These are phyloP conservation scores for Echiichthys vipera DNA, from an alignment of 2,797 vertebrate genomes.

Conservation along the genomic window DNA sequence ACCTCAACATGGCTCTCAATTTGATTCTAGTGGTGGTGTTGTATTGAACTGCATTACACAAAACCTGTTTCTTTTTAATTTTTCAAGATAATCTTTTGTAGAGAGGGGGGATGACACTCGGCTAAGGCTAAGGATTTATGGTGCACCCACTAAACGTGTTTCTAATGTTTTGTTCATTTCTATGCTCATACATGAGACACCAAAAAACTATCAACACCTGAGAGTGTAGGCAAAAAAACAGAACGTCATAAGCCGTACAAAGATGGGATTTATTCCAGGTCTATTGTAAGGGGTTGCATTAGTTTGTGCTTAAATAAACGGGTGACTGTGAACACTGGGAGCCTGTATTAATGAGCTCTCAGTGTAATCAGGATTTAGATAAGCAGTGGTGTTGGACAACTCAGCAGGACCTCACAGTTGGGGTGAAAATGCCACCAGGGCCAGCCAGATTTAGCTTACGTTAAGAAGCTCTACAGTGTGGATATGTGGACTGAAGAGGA, in stretches of 20 bases:
- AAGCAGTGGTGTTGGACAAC: constrained; percentile 3
- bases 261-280: neutral
- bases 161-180: neutral
- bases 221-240: neutral
- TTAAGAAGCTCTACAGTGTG: constrained; percentile 11
- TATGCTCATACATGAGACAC: neutral
- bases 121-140: too few relatives aligned
- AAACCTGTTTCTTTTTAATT: neutral
- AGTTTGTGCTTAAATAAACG: neutral
- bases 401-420: constrained; percentile 5
- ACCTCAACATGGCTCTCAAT: neutral
- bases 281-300: neutral
- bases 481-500: neutral
- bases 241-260: neutral
- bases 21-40: neutral
- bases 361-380: constrained; percentile 30
- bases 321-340: constrained; percentile 9
- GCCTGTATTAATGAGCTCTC: constrained; percentile 13
- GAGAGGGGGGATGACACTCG: too few relatives aligned
- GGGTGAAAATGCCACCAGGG: constrained; percentile 4
- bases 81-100: too few relatives aligned
- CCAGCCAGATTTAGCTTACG: constrained; percentile 10
- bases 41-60: neutral
- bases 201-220: too few relatives aligned
- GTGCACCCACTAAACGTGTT: neutral